Percentiles rank a stretch among this genome's conserved stretches.
phyloP scores from a whole-genome alignment of 2,888 invertebrate species.

The Troides oblongomaculatus region DNA sequence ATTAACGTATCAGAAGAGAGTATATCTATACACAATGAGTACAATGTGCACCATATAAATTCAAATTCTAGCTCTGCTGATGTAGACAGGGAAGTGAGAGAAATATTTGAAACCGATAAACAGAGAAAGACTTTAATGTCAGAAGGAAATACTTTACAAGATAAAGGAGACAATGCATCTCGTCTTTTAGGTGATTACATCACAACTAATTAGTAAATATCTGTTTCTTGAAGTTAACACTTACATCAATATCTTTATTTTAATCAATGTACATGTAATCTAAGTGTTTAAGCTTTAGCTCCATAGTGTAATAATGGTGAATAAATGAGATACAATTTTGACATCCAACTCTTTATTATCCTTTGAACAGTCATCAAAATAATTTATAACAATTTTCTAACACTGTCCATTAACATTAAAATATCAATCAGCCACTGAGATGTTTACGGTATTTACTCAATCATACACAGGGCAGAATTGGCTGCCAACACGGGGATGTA shows the following conservation, averaged over 20 bases:
- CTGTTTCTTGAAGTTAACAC: not conserved
- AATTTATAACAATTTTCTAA: conserved; percentile 82
- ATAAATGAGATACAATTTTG: conserved; percentile 60
- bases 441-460: conserved; percentile 63
- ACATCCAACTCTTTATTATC: conserved; percentile 82
- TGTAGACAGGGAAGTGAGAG: conserved; percentile 65
- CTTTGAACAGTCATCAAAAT: conserved; percentile 82
- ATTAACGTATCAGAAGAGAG: conserved; percentile 60
- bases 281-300: not conserved
- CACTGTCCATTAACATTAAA: conserved; percentile 79
- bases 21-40: conserved; percentile 56
- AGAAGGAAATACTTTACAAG: conserved; percentile 30
- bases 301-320: not conserved
- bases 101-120: conserved; percentile 63
- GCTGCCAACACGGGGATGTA: conserved; percentile 63
- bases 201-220: not conserved
- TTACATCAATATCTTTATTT: not conserved
- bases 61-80: conserved; percentile 67
- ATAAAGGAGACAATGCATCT: not conserved
- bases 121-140: conserved; percentile 40
- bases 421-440: conserved; percentile 77
- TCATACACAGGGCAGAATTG: conserved; percentile 65
- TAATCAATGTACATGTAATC: not conserved
- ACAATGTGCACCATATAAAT: conserved; percentile 45
- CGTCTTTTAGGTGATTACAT: conserved; percentile 44